Evolutionary conservation across 1,140 invertebrate species (phyloP), one percentile per base, ranked within the genome.

Genomic region (Drosophila persimilis): DNA sequence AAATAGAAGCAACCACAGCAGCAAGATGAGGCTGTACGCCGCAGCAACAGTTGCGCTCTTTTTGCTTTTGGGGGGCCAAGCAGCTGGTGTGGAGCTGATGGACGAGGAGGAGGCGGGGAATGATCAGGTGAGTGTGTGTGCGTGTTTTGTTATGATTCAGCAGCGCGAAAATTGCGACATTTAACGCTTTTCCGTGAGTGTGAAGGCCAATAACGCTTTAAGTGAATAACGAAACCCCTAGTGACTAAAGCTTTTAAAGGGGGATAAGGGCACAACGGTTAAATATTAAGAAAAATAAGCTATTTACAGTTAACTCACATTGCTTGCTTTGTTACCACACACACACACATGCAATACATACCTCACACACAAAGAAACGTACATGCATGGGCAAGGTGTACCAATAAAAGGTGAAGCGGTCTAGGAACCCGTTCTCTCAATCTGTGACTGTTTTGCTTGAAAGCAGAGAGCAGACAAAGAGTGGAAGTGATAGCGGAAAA

Each of bases 41-140:
- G 75, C 81, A 90, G 77, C 86, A 89, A 90, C 81, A 88, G 83
- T 90, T 89, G 85, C 83, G 65, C 71, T 80, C 22, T 17, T 89
- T 56, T 52, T 89, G 72, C 47, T 89, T 46, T 47, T 75, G 45
- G 46, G 75, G 45, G 46, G 75, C 54, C 77, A 85, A 73, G 80
- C 69, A 60, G 76, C 78, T 75, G 83, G 70, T 43, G 52, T 63
- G 29, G 59, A 69, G 31, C 55, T 60, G 24, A 43, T 46, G 15
- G 61, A 77, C 41, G 79, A 69, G 35, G 9, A 64, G 24, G 65
- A 56, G 29, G 13, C 62, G 24, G 65, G 48, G 29, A 35, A 53
- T 20, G 62, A 56, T 20, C 69, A 78, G 81, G 85, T 80, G 50
- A 80, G 84, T 84, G 81, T 52, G 59, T 66, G 46, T 73, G 58